A percentile compares a stretch with the other conserved stretches of the same genome.
phyloP scores from a whole-genome alignment of 2,113 vertebrate species.

The Mobula birostris region DNA sequence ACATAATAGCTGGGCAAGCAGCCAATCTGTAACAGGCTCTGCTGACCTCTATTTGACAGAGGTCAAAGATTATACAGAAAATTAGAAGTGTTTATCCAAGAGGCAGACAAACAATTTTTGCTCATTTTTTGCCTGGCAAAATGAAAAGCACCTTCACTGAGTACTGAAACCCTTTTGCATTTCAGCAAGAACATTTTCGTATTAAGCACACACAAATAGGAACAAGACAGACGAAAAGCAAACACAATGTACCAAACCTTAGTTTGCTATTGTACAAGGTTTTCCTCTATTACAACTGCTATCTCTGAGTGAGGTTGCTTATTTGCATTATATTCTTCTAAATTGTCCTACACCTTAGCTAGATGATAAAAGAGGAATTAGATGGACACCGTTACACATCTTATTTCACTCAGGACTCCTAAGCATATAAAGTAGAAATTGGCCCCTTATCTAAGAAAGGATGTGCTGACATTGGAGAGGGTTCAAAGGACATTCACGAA shows the following conservation, averaged over 20 bases:
- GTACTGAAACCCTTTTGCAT: too few species aligned
- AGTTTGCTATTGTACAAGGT: background rate
- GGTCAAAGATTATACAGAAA: constrained; percentile 26
- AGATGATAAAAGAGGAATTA: background rate
- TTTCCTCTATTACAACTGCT: background rate
- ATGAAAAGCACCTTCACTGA: background rate
- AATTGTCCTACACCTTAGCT: background rate
- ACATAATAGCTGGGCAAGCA: background rate
- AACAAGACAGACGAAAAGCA: background rate
- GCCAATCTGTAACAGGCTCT: background rate
- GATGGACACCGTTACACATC: background rate
- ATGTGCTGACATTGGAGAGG: too few species aligned
- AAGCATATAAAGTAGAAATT: too few species aligned
- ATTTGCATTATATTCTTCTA: background rate
- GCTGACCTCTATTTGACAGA: background rate
- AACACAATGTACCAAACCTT: background rate
- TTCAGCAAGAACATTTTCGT: background rate
- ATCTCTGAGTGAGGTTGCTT: background rate
- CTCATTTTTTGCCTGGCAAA: background rate
- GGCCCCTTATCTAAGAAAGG: too few species aligned
- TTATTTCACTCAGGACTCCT: background rate
- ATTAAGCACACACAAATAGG: background rate
- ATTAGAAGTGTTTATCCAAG: constrained; percentile 11
- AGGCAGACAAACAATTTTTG: background rate
- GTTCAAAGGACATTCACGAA: too few species aligned